Evolutionary conservation across 1,140 invertebrate genomes (phyloP).

Genomic region (Anoplolepis gracilipes): DNA sequence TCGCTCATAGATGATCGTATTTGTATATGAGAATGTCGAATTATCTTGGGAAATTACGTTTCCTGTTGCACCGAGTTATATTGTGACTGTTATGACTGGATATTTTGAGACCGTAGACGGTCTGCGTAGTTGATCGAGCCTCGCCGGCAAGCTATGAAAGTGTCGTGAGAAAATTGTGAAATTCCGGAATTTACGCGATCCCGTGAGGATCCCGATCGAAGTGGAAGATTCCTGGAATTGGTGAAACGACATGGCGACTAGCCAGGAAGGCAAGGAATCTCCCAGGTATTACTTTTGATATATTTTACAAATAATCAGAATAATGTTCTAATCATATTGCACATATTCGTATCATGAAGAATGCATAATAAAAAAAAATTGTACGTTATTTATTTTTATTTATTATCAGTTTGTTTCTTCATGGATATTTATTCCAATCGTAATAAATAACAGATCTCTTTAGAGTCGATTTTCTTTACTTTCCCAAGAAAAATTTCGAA

Average conservation of each 20-base stretch:
- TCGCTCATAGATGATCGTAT: background rate
- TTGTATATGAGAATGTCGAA: background rate
- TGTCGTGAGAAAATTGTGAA: slow-evolving; percentile 67
- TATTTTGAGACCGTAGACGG: background rate
- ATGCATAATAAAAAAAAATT: background rate
- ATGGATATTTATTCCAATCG: background rate
- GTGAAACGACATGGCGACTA: slow-evolving; percentile 79
- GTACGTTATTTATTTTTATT: background rate
- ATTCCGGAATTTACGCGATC: slow-evolving; percentile 34
- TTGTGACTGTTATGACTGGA: slow-evolving; percentile 14
- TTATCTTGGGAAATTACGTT: background rate
- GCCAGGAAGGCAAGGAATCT: slow-evolving; percentile 82
- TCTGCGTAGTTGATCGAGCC: slow-evolving; percentile 5
- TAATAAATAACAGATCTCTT: slow-evolving; percentile 6
- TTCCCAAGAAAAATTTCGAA: background rate
- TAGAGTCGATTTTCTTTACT: too few relatives aligned
- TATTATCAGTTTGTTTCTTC: background rate
- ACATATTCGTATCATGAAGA: background rate
- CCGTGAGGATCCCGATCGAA: background rate
- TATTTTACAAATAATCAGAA: slow-evolving; percentile 2
- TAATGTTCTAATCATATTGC: background rate
- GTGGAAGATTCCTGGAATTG: slow-evolving; percentile 45
- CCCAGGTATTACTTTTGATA: slow-evolving; percentile 79
- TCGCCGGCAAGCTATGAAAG: slow-evolving; percentile 49
- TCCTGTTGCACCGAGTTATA: background rate